Base-by-base conservation (phyloP, 1,140 invertebrate species). In the Augochlora pura region DNA sequence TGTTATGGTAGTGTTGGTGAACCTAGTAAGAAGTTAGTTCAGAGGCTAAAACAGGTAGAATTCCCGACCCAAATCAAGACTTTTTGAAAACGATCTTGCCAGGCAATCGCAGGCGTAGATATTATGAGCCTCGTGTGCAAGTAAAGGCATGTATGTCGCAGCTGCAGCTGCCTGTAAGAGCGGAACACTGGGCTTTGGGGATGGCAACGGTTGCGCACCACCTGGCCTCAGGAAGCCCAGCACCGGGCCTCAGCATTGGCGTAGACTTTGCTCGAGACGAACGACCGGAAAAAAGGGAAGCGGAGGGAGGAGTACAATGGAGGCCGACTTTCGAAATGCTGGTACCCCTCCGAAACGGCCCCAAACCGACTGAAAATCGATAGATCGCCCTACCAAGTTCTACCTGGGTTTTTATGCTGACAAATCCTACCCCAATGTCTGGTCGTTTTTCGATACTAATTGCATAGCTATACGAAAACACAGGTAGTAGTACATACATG, bases 161-260 rank as follows among this genome's bases (percentile, higher is more conserved):
- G 88, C 78, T 90, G 88, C 89, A 90, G 89, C 88, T 90, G 86
- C 81, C 81, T 87, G 82, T 80, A 87, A 69, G 52, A 81, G 83
- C 86, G 82, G 86, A 88, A 89, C 88, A 88, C 84, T 85, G 86
- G 83, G 86, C 86, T 88, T 86, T 86, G 79, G 90, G 90, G 90
- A 89, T 90, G 86, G 89, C 90, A 91, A 91, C 91, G 90, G 91
- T 91, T 90, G 90, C 83, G 88, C 88, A 89, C 91, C 91, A 92
- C 91, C 91, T 92, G 91, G 91, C 90, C 89, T 85, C 83, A 78
- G 81, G 82, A 86, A 88, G 83, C 87, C 49, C 85, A 86, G 86
- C 83, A 90, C 88, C 87, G 87, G 88, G 89, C 89, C 84, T 77
- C 78, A 79, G 60, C 87, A 90, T 86, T 90, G 89, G 90, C 84